Conservation (phyloP, 2,797 vertebrate species). For the Chiloscyllium punctatum region DNA sequence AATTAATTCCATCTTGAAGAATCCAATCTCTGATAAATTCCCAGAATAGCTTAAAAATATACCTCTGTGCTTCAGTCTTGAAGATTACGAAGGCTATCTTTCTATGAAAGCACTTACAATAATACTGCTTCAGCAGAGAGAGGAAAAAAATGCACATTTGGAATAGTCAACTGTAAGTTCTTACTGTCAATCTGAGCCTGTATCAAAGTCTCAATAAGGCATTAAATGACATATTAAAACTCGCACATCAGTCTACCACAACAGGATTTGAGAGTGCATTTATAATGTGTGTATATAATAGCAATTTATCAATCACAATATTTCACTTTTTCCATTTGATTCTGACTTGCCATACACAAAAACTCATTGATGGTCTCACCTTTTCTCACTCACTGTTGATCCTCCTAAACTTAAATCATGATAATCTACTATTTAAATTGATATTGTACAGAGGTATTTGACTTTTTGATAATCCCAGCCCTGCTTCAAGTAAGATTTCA, state of each 20-base stretch:
- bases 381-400: conserved; percentile 3
- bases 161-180: conserved; percentile 39
- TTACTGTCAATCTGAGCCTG: conserved; percentile 22
- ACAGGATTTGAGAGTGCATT: neutral
- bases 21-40: conserved; percentile 85
- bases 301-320: neutral
- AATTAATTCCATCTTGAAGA: conserved; percentile 97
- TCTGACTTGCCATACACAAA: neutral
- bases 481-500: neutral
- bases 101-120: conserved; percentile 60
- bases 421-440: neutral
- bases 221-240: neutral
- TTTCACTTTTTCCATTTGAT: neutral
- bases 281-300: neutral
- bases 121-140: conserved; percentile 52
- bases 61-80: conserved; percentile 58
- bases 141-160: conserved; percentile 43
- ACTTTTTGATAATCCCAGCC: neutral
- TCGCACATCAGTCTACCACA: neutral
- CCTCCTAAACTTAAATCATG: neutral
- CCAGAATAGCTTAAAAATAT: conserved; percentile 89
- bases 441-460: neutral
- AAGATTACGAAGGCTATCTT: conserved; percentile 76
- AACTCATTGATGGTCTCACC: neutral
- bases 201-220: conserved; percentile 17